A percentile compares a stretch with the other conserved stretches of the same genome.
These are phyloP conservation scores for Pheosia gnoma DNA, from an alignment of 2,888 invertebrate species.

Conservation along the genomic window DNA sequence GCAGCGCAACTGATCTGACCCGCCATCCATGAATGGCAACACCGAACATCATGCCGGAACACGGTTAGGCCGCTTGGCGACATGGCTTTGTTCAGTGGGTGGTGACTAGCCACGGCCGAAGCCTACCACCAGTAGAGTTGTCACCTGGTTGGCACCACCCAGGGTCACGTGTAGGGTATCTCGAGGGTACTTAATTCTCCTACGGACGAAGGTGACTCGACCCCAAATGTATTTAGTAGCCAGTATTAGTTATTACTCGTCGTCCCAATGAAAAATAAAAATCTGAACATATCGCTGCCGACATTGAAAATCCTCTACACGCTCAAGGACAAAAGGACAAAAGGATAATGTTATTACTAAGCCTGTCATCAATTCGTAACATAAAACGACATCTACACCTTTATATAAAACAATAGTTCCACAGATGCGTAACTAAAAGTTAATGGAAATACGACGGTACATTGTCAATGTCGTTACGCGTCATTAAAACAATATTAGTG, in stretches of 20 bases:
- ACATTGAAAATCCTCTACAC: not conserved
- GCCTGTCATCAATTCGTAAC: constrained; percentile 21
- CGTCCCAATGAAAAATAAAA: not conserved
- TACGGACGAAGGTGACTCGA: too few species aligned
- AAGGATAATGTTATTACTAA: constrained; percentile 11
- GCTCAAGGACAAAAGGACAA: constrained; percentile 6
- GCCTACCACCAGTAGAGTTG: too few species aligned
- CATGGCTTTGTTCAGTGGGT: too few species aligned
- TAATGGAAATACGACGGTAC: constrained; percentile 16
- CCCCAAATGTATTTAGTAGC: too few species aligned
- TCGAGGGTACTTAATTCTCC: too few species aligned
- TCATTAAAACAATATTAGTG: constrained; percentile 6
- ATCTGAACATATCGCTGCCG: not conserved
- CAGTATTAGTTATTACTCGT: not conserved
- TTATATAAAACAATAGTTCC: constrained; percentile 12
- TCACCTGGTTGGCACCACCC: too few species aligned
- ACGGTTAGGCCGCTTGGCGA: too few species aligned
- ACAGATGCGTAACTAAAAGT: constrained; percentile 27
- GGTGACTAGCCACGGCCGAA: too few species aligned
- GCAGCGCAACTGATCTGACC: too few species aligned
- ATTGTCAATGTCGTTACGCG: constrained; percentile 3
- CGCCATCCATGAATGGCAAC: too few species aligned
- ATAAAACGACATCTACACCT: constrained; percentile 14
- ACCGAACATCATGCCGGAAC: too few species aligned
- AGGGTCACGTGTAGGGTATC: too few species aligned